phyloP scores from a whole-genome alignment of 2,113 vertebrate species.

The Hyaena hyaena region DNA sequence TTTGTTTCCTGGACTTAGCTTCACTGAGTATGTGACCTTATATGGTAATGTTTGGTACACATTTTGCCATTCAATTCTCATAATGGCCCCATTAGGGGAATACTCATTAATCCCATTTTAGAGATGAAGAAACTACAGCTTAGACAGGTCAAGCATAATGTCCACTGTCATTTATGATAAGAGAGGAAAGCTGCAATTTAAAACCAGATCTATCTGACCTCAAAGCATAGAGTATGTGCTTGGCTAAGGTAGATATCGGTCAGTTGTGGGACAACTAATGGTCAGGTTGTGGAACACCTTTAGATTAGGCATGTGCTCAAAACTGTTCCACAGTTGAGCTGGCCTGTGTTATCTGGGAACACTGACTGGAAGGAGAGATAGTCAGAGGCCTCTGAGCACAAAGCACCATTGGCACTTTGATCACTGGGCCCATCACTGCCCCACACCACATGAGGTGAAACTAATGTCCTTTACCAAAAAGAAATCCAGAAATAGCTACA shows the following conservation, averaged over 20 bases:
- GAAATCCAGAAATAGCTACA: constrained; percentile 60
- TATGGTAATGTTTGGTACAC: background rate
- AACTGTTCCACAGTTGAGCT: background rate
- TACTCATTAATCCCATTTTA: background rate
- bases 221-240: background rate
- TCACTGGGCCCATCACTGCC: constrained; percentile 17
- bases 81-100: background rate
- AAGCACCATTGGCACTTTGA: constrained; percentile 53
- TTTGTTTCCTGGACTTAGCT: background rate
- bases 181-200: background rate
- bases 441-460: constrained; percentile 38
- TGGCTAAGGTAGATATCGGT: background rate
- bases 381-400: constrained; percentile 29
- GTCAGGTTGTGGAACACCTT: background rate
- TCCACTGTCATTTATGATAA: background rate
- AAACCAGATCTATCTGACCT: background rate
- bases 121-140: background rate
- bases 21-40: background rate
- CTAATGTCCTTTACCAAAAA: constrained; percentile 59
- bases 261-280: background rate
- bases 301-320: background rate
- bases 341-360: constrained; percentile 4
- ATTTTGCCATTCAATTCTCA: background rate
- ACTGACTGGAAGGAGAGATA: background rate
- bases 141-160: background rate